phyloP scores from a whole-genome alignment of 2,888 invertebrate genomes.

The Aleiodes alternator region DNA sequence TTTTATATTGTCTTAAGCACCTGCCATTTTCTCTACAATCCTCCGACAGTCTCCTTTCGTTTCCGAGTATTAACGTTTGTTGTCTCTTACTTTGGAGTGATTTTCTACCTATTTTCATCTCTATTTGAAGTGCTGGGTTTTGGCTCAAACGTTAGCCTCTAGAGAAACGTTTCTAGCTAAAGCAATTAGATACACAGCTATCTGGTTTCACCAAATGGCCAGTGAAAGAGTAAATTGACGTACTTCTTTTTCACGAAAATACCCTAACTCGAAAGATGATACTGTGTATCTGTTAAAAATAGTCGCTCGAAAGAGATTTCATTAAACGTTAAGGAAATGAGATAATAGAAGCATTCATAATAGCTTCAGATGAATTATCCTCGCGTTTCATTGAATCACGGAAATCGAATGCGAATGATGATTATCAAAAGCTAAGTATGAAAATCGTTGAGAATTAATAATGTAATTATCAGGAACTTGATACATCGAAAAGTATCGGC shows the following conservation, averaged over 20 bases:
- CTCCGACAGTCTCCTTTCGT: slow-evolving; percentile 39
- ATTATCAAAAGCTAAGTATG: too few relatives aligned
- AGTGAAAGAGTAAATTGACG: slow-evolving; percentile 4
- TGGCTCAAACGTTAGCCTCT: slow-evolving; percentile 43
- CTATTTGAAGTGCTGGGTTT: slow-evolving; percentile 38
- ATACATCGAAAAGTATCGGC: too few relatives aligned
- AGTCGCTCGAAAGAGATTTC: background rate
- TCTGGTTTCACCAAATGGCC: slow-evolving; percentile 58
- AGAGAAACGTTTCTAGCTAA: slow-evolving; percentile 40
- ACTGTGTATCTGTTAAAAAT: slow-evolving; percentile 38
- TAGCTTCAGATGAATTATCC: background rate
- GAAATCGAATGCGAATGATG: too few relatives aligned
- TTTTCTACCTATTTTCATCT: slow-evolving; percentile 40
- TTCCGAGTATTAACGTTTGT: slow-evolving; percentile 23
- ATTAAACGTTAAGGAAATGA: background rate
- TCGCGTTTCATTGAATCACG: too few relatives aligned
- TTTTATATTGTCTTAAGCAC: slow-evolving; percentile 32
- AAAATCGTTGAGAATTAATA: too few relatives aligned
- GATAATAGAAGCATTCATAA: background rate
- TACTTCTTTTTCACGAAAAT: slow-evolving; percentile 44
- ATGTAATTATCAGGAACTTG: too few relatives aligned
- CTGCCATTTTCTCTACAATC: slow-evolving; percentile 41
- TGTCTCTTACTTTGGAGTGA: slow-evolving; percentile 32
- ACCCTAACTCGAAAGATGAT: slow-evolving; percentile 57
- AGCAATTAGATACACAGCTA: slow-evolving; percentile 64